Conservation (phyloP, 2,113 vertebrate genomes). For the Pan paniscus region DNA sequence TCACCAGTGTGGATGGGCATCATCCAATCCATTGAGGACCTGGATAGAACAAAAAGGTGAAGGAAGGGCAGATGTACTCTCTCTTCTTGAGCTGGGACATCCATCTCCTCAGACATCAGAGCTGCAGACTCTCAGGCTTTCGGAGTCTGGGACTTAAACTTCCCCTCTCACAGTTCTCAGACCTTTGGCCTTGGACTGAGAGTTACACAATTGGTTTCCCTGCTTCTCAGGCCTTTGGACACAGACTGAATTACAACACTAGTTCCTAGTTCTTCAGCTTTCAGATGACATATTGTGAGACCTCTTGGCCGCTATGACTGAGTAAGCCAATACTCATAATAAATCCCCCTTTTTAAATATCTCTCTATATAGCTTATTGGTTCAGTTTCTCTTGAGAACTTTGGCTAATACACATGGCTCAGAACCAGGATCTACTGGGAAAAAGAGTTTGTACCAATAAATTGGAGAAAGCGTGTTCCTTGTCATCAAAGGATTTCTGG, state of each 20-base stretch:
- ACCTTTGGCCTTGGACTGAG: not conserved
- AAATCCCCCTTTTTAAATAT: not conserved
- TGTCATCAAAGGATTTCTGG: not conserved
- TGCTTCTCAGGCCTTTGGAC: not conserved
- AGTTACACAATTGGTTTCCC: not conserved
- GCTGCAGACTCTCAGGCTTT: not conserved
- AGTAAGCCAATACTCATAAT: not conserved
- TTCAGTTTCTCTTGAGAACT: not conserved
- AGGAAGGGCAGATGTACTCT: not conserved
- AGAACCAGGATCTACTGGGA: not conserved
- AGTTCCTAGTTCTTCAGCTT: not conserved
- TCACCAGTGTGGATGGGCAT: not conserved
- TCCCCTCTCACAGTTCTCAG: not conserved
- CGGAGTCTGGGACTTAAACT: not conserved
- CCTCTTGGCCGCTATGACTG: not conserved
- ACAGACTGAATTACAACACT: not conserved
- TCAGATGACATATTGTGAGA: not conserved
- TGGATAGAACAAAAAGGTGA: not conserved
- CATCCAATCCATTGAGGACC: not conserved
- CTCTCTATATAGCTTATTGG: not conserved
- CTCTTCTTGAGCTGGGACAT: not conserved
- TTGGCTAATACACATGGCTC: not conserved
- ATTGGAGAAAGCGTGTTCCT: not conserved
- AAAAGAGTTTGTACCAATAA: not conserved
- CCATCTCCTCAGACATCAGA: not conserved